phyloP scores from a whole-genome alignment of 2,113 vertebrate species.

The Poeciliopsis occidentalis region DNA sequence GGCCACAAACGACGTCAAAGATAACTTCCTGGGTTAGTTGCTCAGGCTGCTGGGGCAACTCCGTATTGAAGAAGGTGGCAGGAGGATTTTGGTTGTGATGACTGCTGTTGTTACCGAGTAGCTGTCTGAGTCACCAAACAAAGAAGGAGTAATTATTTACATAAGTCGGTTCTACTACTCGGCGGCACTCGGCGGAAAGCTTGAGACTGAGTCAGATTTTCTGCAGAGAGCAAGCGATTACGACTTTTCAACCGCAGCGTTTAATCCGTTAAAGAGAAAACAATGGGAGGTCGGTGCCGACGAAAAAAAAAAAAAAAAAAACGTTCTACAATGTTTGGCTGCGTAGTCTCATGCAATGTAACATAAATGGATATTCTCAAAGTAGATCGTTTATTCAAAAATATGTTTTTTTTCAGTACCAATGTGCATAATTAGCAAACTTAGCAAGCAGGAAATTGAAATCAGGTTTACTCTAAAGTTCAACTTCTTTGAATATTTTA shows the following conservation, averaged over 20 bases:
- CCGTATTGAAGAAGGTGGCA: neutral
- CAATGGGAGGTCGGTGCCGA: no score
- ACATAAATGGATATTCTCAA: no score
- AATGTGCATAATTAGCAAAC: no score
- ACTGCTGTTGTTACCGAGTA: conserved; percentile 36
- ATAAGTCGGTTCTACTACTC: conserved; percentile 1
- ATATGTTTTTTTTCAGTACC: no score
- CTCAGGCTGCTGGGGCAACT: conserved; percentile 13
- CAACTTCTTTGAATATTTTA: no score
- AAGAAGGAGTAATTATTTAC: conserved; percentile 62
- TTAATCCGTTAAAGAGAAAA: no score
- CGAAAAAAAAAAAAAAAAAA: no score
- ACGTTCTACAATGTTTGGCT: no score
- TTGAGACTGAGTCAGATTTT: neutral
- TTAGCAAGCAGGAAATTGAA: no score
- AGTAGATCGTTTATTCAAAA: no score
- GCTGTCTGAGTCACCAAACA: conserved; percentile 51
- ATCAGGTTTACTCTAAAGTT: no score
- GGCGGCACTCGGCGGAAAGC: neutral
- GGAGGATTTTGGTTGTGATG: conserved; percentile 19
- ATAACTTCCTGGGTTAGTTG: neutral
- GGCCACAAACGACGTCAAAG: neutral
- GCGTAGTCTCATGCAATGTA: no score
- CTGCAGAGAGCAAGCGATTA: neutral
- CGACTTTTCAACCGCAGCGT: neutral